phyloP scores from a whole-genome alignment of 2,797 vertebrate species.

The Malurus leucopterus region DNA sequence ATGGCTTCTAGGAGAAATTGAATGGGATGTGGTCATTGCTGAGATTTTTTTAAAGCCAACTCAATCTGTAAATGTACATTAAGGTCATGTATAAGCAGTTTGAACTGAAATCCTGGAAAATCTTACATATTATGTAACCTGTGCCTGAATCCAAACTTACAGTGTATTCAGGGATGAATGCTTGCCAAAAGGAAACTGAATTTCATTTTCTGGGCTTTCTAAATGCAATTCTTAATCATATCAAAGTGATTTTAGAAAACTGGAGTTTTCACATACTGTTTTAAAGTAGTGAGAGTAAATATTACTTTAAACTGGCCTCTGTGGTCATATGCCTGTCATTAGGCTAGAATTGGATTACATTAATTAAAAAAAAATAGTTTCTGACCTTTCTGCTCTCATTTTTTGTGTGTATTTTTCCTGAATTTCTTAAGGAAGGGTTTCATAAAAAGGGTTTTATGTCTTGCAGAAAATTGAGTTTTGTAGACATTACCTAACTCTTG shows the following conservation, averaged over 20 bases:
- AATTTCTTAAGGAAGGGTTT: conserved; percentile 82
- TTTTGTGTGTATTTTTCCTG: conserved; percentile 69
- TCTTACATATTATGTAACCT: conserved; percentile 10
- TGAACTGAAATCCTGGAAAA: conserved; percentile 28
- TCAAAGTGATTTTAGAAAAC: conserved; percentile 45
- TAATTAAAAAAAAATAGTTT: conserved; percentile 69
- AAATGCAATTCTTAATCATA: conserved; percentile 36
- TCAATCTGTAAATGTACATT: conserved; percentile 13
- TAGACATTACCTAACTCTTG: conserved; percentile 88
- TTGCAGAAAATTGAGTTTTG: conserved; percentile 86
- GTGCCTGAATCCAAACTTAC: background rate
- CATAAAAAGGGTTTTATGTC: conserved; percentile 84
- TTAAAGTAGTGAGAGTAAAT: conserved; percentile 63
- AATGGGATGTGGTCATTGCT: conserved; percentile 33
- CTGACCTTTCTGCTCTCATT: conserved; percentile 71
- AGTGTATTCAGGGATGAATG: background rate
- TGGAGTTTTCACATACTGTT: conserved; percentile 23
- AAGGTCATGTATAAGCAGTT: conserved; percentile 1
- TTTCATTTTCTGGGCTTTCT: conserved; percentile 25
- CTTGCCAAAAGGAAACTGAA: conserved; percentile 16
- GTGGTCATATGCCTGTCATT: conserved; percentile 62
- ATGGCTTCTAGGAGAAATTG: conserved; percentile 18
- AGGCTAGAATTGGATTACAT: conserved; percentile 65
- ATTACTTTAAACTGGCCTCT: conserved; percentile 57
- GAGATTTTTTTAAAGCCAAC: conserved; percentile 12